A percentile compares a stretch with the other conserved stretches of the same genome.
These are phyloP conservation scores for Myodes glareolus DNA, from an alignment of 2,113 vertebrate species.

Conservation along the genomic window DNA sequence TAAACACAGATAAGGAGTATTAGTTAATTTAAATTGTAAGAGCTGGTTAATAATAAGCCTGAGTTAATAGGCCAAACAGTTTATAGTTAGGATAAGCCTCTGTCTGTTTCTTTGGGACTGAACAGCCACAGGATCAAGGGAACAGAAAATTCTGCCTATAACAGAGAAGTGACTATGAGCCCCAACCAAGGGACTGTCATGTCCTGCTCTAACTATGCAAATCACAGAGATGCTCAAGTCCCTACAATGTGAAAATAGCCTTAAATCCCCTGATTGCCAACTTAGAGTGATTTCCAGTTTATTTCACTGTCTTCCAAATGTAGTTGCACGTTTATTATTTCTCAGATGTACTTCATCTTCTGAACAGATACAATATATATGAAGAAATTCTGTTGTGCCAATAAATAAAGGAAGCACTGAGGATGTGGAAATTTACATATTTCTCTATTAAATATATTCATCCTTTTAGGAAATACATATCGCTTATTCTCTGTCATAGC, in stretches of 20 bases:
- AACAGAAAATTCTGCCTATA: no score
- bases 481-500: neutral
- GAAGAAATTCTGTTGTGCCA: neutral
- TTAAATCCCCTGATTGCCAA: neutral
- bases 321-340: neutral
- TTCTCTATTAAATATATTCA: neutral
- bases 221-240: neutral
- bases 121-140: no score
- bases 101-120: no score
- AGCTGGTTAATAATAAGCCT: no score
- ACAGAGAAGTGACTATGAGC: neutral
- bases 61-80: no score
- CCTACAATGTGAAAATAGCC: neutral
- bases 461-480: neutral
- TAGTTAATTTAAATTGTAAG: no score
- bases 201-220: neutral
- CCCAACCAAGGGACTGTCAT: neutral
- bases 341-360: neutral
- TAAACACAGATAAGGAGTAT: no score
- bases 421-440: neutral
- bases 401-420: neutral
- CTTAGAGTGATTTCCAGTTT: neutral
- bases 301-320: neutral
- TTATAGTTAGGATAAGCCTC: no score
- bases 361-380: neutral